Evolutionary conservation across 2,888 invertebrate species (phyloP).

Genomic region (Epinotia brunnichana): DNA sequence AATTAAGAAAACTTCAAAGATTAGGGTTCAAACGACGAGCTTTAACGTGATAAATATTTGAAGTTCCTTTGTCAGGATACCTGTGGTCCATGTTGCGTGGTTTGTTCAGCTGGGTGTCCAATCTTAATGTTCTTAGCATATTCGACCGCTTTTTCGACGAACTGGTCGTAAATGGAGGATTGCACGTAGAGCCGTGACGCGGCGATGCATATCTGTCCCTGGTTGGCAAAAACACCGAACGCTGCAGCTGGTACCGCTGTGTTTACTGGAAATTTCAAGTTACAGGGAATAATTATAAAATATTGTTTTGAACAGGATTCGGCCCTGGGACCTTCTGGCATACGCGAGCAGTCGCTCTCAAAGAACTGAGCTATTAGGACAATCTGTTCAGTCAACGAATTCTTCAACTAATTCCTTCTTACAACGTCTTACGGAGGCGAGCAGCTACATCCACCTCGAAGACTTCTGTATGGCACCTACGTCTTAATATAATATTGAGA

Average conservation of each 20-base stretch:
- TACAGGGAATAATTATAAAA: not conserved
- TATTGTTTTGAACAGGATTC: not conserved
- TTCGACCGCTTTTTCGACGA: slow-evolving; percentile 89
- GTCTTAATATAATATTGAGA: too few relatives aligned
- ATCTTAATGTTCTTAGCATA: slow-evolving; percentile 88
- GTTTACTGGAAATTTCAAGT: slow-evolving; percentile 10
- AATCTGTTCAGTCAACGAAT: too few relatives aligned
- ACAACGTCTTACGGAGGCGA: too few relatives aligned
- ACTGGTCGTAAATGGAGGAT: slow-evolving; percentile 91
- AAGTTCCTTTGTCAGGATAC: slow-evolving; percentile 61
- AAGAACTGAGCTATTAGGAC: too few relatives aligned
- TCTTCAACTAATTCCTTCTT: too few relatives aligned
- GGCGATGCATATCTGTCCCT: slow-evolving; percentile 38
- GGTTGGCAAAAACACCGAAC: slow-evolving; percentile 22
- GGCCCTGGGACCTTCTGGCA: too few relatives aligned
- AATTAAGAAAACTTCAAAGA: too few relatives aligned
- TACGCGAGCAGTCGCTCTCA: too few relatives aligned
- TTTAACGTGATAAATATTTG: too few relatives aligned
- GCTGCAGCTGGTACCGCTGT: slow-evolving; percentile 8
- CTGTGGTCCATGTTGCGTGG: slow-evolving; percentile 93
- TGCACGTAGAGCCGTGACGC: slow-evolving; percentile 36
- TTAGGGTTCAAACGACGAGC: too few relatives aligned
- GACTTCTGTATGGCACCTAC: too few relatives aligned
- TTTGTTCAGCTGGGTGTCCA: slow-evolving; percentile 91
- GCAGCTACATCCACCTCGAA: too few relatives aligned